These are phyloP conservation scores for Phrynosoma platyrhinos DNA, from an alignment of 2,113 vertebrate genomes.

Conservation along the genomic window DNA sequence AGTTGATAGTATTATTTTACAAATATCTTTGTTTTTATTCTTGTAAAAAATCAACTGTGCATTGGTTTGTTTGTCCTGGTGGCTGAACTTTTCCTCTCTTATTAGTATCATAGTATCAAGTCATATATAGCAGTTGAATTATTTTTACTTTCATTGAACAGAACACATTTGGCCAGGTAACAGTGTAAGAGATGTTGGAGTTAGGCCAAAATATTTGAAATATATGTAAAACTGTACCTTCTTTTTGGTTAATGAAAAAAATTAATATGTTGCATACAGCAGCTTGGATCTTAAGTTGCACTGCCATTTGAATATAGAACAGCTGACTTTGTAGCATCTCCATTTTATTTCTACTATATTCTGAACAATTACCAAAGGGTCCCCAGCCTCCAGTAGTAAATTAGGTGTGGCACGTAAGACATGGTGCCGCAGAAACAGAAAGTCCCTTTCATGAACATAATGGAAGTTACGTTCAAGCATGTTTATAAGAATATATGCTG, in stretches of 20 bases:
- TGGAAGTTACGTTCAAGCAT: neutral
- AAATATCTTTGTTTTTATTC: neutral
- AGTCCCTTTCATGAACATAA: neutral
- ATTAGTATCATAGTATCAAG: neutral
- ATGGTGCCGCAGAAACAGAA: too few relatives aligned
- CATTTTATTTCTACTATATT: neutral
- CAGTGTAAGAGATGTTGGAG: neutral
- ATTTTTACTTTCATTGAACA: neutral
- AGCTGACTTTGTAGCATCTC: neutral
- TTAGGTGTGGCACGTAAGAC: neutral
- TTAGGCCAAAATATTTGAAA: neutral
- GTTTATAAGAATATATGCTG: neutral
- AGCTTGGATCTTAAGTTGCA: neutral
- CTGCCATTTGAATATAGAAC: neutral
- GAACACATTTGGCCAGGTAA: neutral
- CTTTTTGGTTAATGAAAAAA: neutral
- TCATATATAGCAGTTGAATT: neutral
- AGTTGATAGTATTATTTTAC: neutral
- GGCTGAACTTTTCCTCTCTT: too few relatives aligned
- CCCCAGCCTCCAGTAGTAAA: neutral
- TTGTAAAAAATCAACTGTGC: neutral
- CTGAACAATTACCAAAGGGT: neutral
- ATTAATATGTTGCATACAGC: neutral
- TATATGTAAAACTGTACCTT: neutral
- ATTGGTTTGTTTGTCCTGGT: neutral